phyloP scores from a whole-genome alignment of 2,797 vertebrate genomes.

The Urosaurus nigricauda region DNA sequence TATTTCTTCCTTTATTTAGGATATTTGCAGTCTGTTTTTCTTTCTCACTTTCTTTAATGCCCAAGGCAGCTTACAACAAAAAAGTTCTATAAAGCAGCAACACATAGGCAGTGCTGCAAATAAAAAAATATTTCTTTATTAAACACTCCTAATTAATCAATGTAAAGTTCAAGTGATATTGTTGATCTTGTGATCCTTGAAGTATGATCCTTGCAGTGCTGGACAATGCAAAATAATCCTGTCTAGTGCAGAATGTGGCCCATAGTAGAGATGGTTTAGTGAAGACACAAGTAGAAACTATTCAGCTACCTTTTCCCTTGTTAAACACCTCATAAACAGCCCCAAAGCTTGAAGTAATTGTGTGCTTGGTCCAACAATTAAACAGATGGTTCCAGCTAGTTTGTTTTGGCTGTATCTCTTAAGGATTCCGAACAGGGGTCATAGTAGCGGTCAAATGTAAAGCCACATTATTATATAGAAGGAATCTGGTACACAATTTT shows the following conservation, averaged over 20 bases:
- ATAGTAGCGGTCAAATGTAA: not conserved
- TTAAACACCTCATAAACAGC: no score
- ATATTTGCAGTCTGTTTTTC: not conserved
- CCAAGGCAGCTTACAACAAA: not conserved
- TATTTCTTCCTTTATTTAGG: not conserved
- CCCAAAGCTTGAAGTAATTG: not conserved
- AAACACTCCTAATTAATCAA: no score
- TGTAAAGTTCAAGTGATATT: not conserved
- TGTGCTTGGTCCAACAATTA: not conserved
- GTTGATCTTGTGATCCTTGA: not conserved
- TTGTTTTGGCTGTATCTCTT: not conserved
- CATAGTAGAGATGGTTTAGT: no score
- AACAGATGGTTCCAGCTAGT: not conserved
- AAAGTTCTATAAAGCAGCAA: not conserved
- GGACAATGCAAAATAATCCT: not conserved
- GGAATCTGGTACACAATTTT: no score
- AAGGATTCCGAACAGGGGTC: not conserved
- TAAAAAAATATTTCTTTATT: not conserved
- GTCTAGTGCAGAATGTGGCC: not conserved
- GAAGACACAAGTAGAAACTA: no score
- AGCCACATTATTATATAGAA: not conserved
- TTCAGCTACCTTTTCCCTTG: not conserved
- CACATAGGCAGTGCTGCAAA: not conserved
- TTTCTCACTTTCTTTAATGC: not conserved
- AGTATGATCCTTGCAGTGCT: not conserved